Base-by-base conservation (phyloP, 2,888 invertebrate species). In the Venusia cambrica region DNA sequence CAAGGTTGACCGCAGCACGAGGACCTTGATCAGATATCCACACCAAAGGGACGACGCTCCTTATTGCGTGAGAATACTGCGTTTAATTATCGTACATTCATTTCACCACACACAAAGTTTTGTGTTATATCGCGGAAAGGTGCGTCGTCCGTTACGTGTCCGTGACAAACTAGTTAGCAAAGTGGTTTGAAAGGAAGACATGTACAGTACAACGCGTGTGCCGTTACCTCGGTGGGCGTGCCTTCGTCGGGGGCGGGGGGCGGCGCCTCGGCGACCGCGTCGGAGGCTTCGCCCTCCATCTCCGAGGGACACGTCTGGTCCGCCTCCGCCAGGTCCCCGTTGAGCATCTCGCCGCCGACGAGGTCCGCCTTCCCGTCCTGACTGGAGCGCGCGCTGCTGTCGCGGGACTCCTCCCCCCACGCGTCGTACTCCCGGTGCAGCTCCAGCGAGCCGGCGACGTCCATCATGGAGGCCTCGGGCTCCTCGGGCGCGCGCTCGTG, bases 261-360 rank as follows among this genome's bases (percentile, higher is more conserved):
- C 84, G 0, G 70, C 65, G 62, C 65, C 16, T 61, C 62, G 4
- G 53, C 66, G 14, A 51, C 51, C 32, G 68, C 77, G 14, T 67
- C 66, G 7, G 55, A 55, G 6, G 36, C 57, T 8, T 39, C 55
- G 5, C 72, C 74, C 7, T 59, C 66, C 8, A 48, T 49, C n/a
- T 77, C 83, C 2, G 62, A 41, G 26, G 79, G 88, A 51, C 92
- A 89, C 30, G 92, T 92, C 71, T 94, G 94, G 78, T 94, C 94
- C 4, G 94, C 94, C 73, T 94, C 94, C 0, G 94, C 94, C 47
- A 94, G 75, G 61, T 94, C 94, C 11, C 91, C 93, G 63, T 94
- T 92, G 43, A 90, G 89, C 65, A 89, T 89, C 49, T 88, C 88
- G 55, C 81, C 81, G 48, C 81, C 75, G 11, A 85, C 72, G 35